Percentiles rank a stretch among this genome's conserved stretches.
These are phyloP conservation scores for Drosophila lacertosa DNA, from an alignment of 1,140 invertebrate genomes.

Conservation along the genomic window DNA sequence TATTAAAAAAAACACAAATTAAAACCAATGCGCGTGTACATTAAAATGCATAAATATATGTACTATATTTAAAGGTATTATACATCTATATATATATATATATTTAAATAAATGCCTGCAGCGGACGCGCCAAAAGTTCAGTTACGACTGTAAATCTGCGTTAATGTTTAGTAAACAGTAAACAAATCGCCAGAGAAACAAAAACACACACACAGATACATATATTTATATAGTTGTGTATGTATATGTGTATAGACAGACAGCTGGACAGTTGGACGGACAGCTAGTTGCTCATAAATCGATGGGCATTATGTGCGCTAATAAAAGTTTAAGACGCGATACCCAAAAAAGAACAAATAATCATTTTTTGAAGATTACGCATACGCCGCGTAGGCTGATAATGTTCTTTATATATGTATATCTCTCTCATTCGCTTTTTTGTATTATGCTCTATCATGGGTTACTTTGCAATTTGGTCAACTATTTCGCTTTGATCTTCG, in stretches of 20 bases:
- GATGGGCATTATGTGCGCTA: constrained; percentile 71
- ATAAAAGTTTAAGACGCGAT: constrained; percentile 75
- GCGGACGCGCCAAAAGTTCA: constrained; percentile 55
- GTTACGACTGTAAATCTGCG: constrained; percentile 69
- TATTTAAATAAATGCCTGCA: constrained; percentile 40
- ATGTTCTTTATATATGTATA: constrained; percentile 20
- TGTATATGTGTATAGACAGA: background rate
- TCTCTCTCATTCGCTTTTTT: constrained; percentile 4
- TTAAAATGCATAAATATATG: constrained; percentile 11
- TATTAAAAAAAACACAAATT: constrained; percentile 7
- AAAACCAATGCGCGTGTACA: constrained; percentile 36
- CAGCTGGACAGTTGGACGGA: constrained; percentile 30
- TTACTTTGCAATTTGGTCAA: constrained; percentile 12
- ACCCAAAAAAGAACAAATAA: constrained; percentile 27
- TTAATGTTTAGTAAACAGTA: constrained; percentile 66
- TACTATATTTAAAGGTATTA: too few species aligned
- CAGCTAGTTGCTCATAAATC: constrained; percentile 71
- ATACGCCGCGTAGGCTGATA: constrained; percentile 53
- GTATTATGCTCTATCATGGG: constrained; percentile 25
- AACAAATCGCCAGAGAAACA: constrained; percentile 59
- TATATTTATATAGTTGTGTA: constrained; percentile 2
- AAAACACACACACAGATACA: constrained; percentile 25
- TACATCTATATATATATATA: constrained; percentile 5
- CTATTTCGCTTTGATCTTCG: constrained; percentile 8
- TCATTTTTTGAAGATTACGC: constrained; percentile 59